These are phyloP conservation scores for Macroteleia sp. DNA, from an alignment of 2,888 invertebrate species.

Conservation along the genomic window DNA sequence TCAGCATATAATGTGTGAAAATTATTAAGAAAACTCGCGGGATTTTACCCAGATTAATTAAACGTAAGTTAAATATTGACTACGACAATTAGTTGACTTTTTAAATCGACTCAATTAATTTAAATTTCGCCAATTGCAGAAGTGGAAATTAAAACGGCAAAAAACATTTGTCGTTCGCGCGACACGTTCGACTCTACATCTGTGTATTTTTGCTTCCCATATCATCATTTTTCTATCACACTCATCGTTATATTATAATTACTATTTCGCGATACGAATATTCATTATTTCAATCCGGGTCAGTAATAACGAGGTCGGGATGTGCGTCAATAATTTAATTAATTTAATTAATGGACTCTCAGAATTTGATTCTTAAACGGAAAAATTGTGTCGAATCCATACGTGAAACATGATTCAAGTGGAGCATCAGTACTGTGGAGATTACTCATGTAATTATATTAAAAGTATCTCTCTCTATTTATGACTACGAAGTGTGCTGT, in stretches of 20 bases:
- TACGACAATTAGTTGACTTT: no score
- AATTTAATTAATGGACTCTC: conserved; percentile 29
- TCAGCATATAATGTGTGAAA: no score
- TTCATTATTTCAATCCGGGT: conserved; percentile 8
- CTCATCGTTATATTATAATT: not conserved
- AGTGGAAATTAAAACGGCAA: no score
- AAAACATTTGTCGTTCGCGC: no score
- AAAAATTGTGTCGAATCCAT: conserved; percentile 22
- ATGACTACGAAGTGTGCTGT: not conserved
- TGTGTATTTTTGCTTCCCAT: no score
- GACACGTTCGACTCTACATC: no score
- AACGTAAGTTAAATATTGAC: no score
- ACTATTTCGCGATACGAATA: conserved; percentile 63
- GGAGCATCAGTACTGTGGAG: conserved; percentile 14
- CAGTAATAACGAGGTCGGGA: conserved; percentile 16
- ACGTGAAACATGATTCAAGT: not conserved
- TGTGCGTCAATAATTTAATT: conserved; percentile 18
- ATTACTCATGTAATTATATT: conserved; percentile 24
- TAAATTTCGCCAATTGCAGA: no score
- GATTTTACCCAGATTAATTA: no score
- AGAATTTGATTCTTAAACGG: conserved; percentile 2
- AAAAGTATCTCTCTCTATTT: conserved; percentile 19
- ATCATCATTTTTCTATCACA: no score
- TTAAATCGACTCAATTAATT: no score
- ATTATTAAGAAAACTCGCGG: no score